phyloP scores from a whole-genome alignment of 1,140 invertebrate genomes.

The Cataglyphis hispanica region DNA sequence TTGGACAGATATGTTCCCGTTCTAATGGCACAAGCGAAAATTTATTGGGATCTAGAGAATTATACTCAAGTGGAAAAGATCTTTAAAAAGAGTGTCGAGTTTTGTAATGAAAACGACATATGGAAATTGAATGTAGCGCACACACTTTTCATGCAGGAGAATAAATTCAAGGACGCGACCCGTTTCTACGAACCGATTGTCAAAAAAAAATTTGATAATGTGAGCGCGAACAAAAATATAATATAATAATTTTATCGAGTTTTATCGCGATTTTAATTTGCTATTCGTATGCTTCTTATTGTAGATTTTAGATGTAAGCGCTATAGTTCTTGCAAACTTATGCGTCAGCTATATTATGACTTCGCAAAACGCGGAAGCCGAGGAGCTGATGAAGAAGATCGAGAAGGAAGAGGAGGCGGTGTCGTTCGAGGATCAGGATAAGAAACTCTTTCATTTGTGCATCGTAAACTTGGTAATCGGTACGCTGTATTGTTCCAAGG shows the following conservation, averaged over 20 bases:
- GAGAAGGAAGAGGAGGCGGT: conserved; percentile 99
- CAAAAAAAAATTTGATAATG: conserved; percentile 98
- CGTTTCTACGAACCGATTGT: conserved; percentile 99
- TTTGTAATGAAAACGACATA: conserved; percentile 98
- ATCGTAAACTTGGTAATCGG: conserved; percentile 99
- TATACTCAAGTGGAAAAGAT: conserved; percentile 98
- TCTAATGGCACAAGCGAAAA: conserved; percentile 99
- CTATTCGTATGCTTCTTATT: conserved; percentile 1
- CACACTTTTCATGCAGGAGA: conserved; percentile 99
- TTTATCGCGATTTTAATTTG: not conserved
- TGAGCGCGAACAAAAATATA: conserved; percentile 80
- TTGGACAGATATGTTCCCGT: conserved; percentile 97
- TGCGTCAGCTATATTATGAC: conserved; percentile 99
- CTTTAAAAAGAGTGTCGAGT: conserved; percentile 98
- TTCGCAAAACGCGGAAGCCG: conserved; percentile 99
- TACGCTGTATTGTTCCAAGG: conserved; percentile 99
- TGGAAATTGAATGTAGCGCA: conserved; percentile 99
- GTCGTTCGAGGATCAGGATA: conserved; percentile 96
- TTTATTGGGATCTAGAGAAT: conserved; percentile 99
- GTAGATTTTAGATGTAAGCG: conserved; percentile 96
- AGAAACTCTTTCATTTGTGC: conserved; percentile 98
- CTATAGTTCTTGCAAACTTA: conserved; percentile 98
- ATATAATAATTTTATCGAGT: not conserved
- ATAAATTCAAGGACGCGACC: conserved; percentile 99
- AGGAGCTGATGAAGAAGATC: conserved; percentile 99